Percentiles rank a stretch among this genome's conserved stretches.
Evolutionary conservation across 2,888 invertebrate species (phyloP).

Genomic region (Artemia sp.): DNA sequence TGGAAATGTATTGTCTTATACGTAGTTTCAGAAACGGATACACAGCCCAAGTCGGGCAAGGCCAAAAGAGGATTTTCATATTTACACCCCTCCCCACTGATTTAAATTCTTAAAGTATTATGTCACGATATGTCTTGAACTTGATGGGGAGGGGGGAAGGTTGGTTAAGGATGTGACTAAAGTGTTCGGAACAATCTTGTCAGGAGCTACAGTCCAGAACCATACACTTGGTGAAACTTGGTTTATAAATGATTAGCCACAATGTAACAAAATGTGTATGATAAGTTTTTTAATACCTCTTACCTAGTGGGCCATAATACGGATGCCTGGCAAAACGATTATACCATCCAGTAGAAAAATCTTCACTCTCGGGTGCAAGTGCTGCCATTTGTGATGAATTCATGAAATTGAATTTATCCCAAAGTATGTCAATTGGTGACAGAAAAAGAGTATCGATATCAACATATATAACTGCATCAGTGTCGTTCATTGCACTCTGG

Average conservation of each 20-base stretch:
- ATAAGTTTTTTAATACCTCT: conserved; percentile 20
- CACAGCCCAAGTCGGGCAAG: too few relatives aligned
- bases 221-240: too few relatives aligned
- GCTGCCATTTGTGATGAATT: conserved; percentile 73
- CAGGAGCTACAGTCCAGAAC: too few relatives aligned
- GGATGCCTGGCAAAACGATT: conserved; percentile 88
- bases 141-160: too few relatives aligned
- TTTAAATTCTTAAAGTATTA: too few relatives aligned
- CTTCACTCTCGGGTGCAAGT: conserved; percentile 73
- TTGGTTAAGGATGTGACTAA: too few relatives aligned
- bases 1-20: too few relatives aligned
- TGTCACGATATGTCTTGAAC: too few relatives aligned
- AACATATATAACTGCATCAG: conserved; percentile 73
- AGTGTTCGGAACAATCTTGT: too few relatives aligned
- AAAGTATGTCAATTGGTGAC: conserved; percentile 60
- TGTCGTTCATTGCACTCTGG: conserved; percentile 54
- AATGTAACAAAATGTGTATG: neutral
- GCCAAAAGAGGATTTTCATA: too few relatives aligned
- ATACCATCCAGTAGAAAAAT: conserved; percentile 85
- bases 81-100: too few relatives aligned
- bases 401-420: conserved; percentile 63
- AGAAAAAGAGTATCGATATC: conserved; percentile 82
- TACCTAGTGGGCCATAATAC: conserved; percentile 67
- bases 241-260: conserved; percentile 24
- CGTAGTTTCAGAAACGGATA: too few relatives aligned